Conservation (phyloP, 35 echinoderm and acorn worm species). For the Patiria miniata region DNA sequence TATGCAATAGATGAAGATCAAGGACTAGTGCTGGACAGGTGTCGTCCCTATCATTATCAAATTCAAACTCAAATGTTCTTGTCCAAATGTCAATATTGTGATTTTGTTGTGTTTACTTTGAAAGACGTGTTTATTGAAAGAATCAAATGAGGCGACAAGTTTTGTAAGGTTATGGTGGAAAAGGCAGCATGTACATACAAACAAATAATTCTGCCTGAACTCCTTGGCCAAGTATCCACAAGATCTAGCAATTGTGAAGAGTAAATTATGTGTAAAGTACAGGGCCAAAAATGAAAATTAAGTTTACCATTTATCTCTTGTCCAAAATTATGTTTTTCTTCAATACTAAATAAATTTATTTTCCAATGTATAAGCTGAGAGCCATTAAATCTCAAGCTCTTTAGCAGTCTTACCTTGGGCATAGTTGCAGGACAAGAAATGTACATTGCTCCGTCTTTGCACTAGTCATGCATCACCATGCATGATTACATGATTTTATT, state of each 20-base stretch:
- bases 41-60: neutral
- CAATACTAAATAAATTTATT: too few relatives aligned
- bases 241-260: neutral
- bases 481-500: too few relatives aligned
- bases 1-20: neutral
- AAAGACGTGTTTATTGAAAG: constrained; percentile 8
- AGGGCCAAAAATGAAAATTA: too few relatives aligned
- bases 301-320: too few relatives aligned
- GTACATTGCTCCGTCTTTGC: too few relatives aligned
- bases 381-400: too few relatives aligned
- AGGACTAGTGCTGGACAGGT: neutral
- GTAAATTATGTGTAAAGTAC: neutral
- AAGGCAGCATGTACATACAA: neutral
- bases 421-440: too few relatives aligned
- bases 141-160: neutral
- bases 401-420: too few relatives aligned
- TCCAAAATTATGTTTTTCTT: too few relatives aligned
- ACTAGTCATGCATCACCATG: too few relatives aligned
- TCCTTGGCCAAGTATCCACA: neutral
- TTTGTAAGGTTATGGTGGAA: constrained; percentile 7
- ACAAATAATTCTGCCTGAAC: constrained; percentile 17
- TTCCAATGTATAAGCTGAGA: too few relatives aligned
- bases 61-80: neutral
- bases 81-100: neutral
- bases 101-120: constrained; percentile 13